Evolutionary conservation across 2,113 vertebrate genomes (phyloP).

Genomic region (Pontoporia blainvillei): DNA sequence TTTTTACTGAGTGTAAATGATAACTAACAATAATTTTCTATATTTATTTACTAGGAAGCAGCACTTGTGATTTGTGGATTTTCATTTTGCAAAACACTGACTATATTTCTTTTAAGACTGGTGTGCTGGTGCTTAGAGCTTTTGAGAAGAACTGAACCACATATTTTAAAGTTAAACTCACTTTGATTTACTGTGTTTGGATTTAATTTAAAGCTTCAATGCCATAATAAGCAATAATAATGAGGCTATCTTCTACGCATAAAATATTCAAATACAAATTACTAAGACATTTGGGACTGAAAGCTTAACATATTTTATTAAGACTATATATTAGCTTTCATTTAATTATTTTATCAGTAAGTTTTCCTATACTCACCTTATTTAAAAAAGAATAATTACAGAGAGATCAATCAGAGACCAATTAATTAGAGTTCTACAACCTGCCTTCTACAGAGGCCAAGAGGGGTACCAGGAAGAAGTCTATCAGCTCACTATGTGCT

Average conservation of each 20-base stretch:
- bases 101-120: not conserved
- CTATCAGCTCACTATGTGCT: not conserved
- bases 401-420: not conserved
- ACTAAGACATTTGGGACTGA: not conserved
- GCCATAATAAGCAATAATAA: not conserved
- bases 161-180: not conserved
- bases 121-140: not conserved
- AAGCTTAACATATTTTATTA: not conserved
- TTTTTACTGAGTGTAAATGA: not conserved
- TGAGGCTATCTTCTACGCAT: not conserved
- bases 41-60: not conserved
- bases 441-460: not conserved
- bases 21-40: not conserved
- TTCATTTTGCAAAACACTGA: not conserved
- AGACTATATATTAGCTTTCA: not conserved
- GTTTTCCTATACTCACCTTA: not conserved
- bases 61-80: not conserved
- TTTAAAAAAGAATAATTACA: not conserved
- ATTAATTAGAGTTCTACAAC: not conserved
- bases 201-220: conserved; percentile 10
- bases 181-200: conserved; percentile 1
- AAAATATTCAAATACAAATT: not conserved
- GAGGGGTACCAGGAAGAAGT: not conserved
- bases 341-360: not conserved
- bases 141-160: not conserved